Evolutionary conservation across 2,888 invertebrate species (phyloP).

Genomic region (Acrobasis consociella): DNA sequence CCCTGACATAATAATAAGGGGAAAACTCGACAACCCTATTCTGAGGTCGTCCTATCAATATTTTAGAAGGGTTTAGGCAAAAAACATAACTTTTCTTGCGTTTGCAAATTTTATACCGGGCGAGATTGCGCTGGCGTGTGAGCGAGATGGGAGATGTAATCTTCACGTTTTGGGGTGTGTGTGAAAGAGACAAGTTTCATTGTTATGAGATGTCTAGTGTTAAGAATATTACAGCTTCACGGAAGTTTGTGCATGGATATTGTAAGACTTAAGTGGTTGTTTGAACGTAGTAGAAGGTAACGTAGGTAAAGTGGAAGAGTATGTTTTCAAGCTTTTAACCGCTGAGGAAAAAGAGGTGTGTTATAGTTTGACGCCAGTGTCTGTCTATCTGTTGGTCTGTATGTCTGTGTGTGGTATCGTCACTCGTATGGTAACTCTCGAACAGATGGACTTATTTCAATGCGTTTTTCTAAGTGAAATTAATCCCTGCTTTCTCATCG

Average conservation of each 20-base stretch:
- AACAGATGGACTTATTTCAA: too few species aligned
- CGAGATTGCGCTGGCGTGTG: constrained; percentile 41
- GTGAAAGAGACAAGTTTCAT: background rate
- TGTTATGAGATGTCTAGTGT: constrained; percentile 18
- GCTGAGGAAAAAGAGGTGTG: too few species aligned
- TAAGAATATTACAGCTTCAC: constrained; percentile 16
- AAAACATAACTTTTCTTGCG: constrained; percentile 48
- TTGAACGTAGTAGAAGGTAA: background rate
- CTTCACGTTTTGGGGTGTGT: background rate
- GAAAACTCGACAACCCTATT: constrained; percentile 16
- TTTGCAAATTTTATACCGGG: constrained; percentile 55
- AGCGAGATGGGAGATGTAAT: constrained; percentile 11
- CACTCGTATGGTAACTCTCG: too few species aligned
- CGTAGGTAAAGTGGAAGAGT: background rate
- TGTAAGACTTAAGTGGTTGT: background rate
- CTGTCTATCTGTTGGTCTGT: too few species aligned
- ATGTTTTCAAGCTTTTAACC: too few species aligned
- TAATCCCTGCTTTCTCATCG: too few species aligned
- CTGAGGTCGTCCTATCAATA: constrained; percentile 43
- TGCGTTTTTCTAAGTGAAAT: too few species aligned
- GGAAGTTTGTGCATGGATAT: background rate
- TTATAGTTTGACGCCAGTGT: too few species aligned
- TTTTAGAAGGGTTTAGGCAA: constrained; percentile 46
- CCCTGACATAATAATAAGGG: constrained; percentile 9
- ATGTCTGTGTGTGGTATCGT: too few species aligned